Percentiles rank a stretch among this genome's conserved stretches.
These are phyloP conservation scores for Tetramorium alpestre DNA, from an alignment of 1,140 invertebrate species.

Conservation along the genomic window DNA sequence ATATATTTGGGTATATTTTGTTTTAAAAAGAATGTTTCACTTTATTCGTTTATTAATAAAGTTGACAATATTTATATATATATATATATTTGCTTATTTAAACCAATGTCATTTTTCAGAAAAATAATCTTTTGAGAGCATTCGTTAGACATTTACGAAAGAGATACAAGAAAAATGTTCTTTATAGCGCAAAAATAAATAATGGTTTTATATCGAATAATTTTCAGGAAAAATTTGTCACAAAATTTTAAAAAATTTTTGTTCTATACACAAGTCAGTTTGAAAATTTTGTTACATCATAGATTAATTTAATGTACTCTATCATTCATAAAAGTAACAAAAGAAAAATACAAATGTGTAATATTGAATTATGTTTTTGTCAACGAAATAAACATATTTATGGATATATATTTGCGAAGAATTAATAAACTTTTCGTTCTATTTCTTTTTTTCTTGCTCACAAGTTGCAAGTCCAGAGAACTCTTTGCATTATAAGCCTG, in stretches of 20 bases:
- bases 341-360: background rate
- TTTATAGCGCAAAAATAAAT: slow-evolving; percentile 59
- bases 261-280: background rate
- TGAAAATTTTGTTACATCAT: slow-evolving; percentile 22
- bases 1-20: slow-evolving; percentile 33
- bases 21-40: slow-evolving; percentile 27
- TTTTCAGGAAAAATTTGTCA: slow-evolving; percentile 34
- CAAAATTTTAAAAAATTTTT: background rate
- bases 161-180: background rate
- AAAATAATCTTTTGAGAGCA: slow-evolving; percentile 10
- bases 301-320: slow-evolving; percentile 25
- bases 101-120: slow-evolving; percentile 20
- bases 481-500: slow-evolving; percentile 61
- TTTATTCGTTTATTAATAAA: slow-evolving; percentile 46
- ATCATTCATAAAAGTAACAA: slow-evolving; percentile 28
- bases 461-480: slow-evolving; percentile 39
- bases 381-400: slow-evolving; percentile 47
- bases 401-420: background rate
- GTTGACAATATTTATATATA: slow-evolving; percentile 29
- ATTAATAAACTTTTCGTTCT: slow-evolving; percentile 40
- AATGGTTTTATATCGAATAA: slow-evolving; percentile 45
- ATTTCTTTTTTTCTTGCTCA: slow-evolving; percentile 53
- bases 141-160: background rate
- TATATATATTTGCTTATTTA: slow-evolving; percentile 19
- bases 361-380: slow-evolving; percentile 14